phyloP scores from a whole-genome alignment of 2,113 vertebrate genomes.

The Atherinomorus stipes region DNA sequence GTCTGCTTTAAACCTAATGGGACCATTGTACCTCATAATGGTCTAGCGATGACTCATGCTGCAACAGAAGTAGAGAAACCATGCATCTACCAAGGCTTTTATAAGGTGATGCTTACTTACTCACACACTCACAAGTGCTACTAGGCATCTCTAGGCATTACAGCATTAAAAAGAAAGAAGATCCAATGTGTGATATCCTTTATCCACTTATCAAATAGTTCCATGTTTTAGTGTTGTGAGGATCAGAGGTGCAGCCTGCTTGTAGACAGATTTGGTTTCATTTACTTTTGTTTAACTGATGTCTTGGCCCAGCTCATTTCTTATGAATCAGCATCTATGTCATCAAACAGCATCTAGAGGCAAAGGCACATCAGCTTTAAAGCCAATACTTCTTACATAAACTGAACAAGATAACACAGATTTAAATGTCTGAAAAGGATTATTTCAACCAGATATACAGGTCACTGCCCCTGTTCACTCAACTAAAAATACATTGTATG shows the following conservation, averaged over 20 bases:
- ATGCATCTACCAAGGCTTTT: slow-evolving; percentile 32
- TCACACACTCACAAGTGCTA: slow-evolving; percentile 20
- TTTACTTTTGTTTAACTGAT: slow-evolving; percentile 18
- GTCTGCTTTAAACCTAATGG: slow-evolving; percentile 37
- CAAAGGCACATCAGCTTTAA: slow-evolving; percentile 16
- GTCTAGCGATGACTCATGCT: slow-evolving; percentile 59
- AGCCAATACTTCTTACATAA: background rate
- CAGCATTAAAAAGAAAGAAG: background rate
- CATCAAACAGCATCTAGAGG: background rate
- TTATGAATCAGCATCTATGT: slow-evolving; percentile 11
- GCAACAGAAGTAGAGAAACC: slow-evolving; percentile 33
- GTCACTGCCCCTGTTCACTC: background rate
- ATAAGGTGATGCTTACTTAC: slow-evolving; percentile 10
- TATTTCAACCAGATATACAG: slow-evolving; percentile 3
- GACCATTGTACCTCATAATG: slow-evolving; percentile 46
- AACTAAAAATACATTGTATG: background rate
- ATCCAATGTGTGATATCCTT: background rate
- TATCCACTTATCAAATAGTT: background rate
- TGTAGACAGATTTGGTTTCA: slow-evolving; percentile 1
- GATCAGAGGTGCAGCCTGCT: background rate
- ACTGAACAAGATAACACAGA: background rate
- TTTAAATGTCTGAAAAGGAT: slow-evolving; percentile 10
- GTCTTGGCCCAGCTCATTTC: background rate
- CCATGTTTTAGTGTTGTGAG: background rate
- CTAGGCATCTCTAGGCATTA: background rate